phyloP scores from a whole-genome alignment of 2,888 invertebrate genomes.

The Oscheius sp. region DNA sequence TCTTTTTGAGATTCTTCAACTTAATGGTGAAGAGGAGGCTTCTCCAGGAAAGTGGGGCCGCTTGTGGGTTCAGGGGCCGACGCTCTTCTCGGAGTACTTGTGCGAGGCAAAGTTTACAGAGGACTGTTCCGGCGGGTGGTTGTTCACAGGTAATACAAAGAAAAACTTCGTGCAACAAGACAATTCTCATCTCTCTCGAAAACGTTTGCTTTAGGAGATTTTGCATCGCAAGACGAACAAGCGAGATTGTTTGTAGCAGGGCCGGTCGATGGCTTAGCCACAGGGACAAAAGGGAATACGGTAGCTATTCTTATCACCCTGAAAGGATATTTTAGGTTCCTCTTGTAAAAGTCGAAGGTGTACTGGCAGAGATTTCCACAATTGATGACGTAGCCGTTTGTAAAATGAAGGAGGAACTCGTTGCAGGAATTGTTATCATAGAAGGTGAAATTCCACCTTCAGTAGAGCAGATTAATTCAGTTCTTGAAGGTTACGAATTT shows the following conservation, averaged over 20 bases:
- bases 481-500: too few relatives aligned
- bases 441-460: conserved; percentile 32
- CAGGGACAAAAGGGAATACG: background rate
- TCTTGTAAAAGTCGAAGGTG: conserved; percentile 31
- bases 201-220: conserved; percentile 37
- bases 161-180: background rate
- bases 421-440: conserved; percentile 35
- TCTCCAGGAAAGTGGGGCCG: conserved; percentile 19
- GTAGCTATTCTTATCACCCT: background rate
- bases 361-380: conserved; percentile 26
- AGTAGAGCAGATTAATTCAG: conserved; percentile 28
- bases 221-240: conserved; percentile 41
- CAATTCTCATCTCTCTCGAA: too few relatives aligned
- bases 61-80: conserved; percentile 24
- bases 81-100: conserved; percentile 24
- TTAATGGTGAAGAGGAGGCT: background rate
- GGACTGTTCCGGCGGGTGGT: conserved; percentile 17
- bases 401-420: conserved; percentile 30
- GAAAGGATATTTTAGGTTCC: conserved; percentile 30
- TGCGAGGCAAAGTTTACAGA: conserved; percentile 25
- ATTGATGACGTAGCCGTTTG: conserved; percentile 38
- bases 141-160: conserved; percentile 14
- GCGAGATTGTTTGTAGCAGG: conserved; percentile 34
- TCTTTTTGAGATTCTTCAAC: background rate
- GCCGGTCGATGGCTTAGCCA: conserved; percentile 19